Percentiles rank a stretch among this genome's conserved stretches.
These are phyloP conservation scores for Schlechtendalia chinensis DNA, from an alignment of 1,140 invertebrate genomes.

Conservation along the genomic window DNA sequence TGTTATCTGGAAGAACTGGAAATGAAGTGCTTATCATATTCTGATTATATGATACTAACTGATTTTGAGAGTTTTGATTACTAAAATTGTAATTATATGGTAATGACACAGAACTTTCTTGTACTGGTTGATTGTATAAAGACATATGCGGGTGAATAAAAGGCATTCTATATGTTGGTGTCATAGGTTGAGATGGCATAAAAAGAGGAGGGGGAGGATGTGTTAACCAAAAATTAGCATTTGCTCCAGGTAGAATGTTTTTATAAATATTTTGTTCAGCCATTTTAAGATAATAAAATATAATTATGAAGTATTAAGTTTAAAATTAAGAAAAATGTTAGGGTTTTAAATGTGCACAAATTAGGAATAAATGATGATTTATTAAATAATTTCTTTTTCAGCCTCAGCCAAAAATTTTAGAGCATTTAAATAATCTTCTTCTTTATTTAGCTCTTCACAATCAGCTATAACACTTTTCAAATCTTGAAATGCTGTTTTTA, in stretches of 20 bases:
- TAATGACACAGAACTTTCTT: not conserved
- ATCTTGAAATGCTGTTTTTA: conserved; percentile 73
- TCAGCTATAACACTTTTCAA: conserved; percentile 71
- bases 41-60: not conserved
- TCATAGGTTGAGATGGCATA: not conserved
- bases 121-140: not conserved
- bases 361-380: not conserved
- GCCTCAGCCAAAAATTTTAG: conserved; percentile 70
- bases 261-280: conserved; percentile 24
- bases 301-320: not conserved
- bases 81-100: not conserved
- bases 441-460: conserved; percentile 74
- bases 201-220: not conserved
- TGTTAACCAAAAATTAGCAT: conserved; percentile 29
- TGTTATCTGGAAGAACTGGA: conserved; percentile 44
- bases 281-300: conserved; percentile 16
- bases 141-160: not conserved
- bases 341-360: not conserved
- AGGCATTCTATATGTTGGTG: not conserved
- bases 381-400: conserved; percentile 55
- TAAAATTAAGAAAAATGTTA: conserved; percentile 10
- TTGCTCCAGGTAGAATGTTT: not conserved
- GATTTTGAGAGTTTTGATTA: conserved; percentile 19
- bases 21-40: conserved; percentile 48
- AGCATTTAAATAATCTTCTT: conserved; percentile 70